Conservation (phyloP, 2,113 vertebrate genomes). For the Periophthalmodon schlosseri region DNA sequence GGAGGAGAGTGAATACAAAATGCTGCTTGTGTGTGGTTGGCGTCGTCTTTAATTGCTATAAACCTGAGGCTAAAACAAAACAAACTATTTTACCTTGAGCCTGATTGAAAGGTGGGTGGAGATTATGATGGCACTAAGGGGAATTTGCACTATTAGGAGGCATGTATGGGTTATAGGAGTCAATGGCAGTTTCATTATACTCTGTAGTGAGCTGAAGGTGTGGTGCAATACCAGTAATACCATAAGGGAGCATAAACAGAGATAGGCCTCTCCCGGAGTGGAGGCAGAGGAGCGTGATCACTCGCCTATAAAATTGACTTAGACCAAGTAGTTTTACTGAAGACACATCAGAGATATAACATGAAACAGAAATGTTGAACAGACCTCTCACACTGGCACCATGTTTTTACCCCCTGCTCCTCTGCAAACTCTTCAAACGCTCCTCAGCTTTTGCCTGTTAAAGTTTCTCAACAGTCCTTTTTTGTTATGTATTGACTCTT, state of each 20-base stretch:
- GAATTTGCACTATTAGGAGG: conserved; percentile 19
- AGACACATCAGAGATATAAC: conserved; percentile 47
- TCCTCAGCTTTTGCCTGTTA: background rate
- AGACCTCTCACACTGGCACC: conserved; percentile 19
- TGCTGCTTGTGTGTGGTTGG: conserved; percentile 20
- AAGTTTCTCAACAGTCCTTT: background rate
- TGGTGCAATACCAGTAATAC: conserved; percentile 53
- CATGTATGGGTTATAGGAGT: conserved; percentile 5
- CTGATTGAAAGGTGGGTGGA: conserved; percentile 28
- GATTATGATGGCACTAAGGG: conserved; percentile 22
- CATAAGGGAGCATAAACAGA: conserved; percentile 61
- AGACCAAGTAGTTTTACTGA: conserved; percentile 45
- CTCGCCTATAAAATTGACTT: conserved; percentile 68
- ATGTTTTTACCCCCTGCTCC: background rate
- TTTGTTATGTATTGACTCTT: background rate
- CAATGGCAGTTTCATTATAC: conserved; percentile 31
- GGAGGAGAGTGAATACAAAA: conserved; percentile 11
- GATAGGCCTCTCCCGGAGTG: conserved; percentile 52
- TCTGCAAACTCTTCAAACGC: background rate
- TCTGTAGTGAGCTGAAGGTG: conserved; percentile 43
- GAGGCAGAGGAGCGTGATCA: conserved; percentile 46
- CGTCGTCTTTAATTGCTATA: conserved; percentile 37
- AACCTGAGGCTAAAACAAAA: conserved; percentile 41
- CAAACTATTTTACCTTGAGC: conserved; percentile 44
- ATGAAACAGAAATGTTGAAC: conserved; percentile 46